Base-by-base conservation (phyloP, 2,888 invertebrate species). In the Chaetogeoica ovagalla region DNA sequence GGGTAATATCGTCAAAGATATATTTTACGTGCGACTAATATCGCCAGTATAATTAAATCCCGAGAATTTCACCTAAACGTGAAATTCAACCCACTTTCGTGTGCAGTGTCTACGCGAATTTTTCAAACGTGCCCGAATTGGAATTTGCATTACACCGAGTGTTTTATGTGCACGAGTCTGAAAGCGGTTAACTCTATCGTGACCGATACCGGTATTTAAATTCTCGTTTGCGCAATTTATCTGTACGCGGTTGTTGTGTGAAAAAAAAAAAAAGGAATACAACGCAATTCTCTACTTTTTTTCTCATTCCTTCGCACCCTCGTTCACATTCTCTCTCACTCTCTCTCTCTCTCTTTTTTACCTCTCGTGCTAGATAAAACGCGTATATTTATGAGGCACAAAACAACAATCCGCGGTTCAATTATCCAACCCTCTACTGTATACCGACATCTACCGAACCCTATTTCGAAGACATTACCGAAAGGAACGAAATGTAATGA, bases 151-250 rank as follows among this genome's bases (percentile, higher is more conserved):
- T 75, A 66, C 63, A 15, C 23, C 23, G 39, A 71, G 21, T 79
- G 70, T 79, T 71, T 71, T 71, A 57, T 71, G 63, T 63, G 37
- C 6, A 39, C 23, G 15, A 43, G 55, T 70, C 30, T 65, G 62
- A 71, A 55, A 70, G 30, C 57, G 63, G 79, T 65, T 77, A 70
- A 62, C 57, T 63, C n/a, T 21, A 7, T 19, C 52, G 3, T 21
- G 69, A 17, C 37, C 60, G 39, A 69, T 69, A 62, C 62, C 19
- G 69, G 77, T 77, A 71, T 79, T 79, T 79, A 79, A 70, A 79
- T 71, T 65, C 79, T 79, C 79, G 71, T 79, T 77, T 79, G 70
- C 62, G 65, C 23, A 79, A 65, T 79, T 79, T 79, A 79, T 79
- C 55, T 23, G 30, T 55, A 21, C 17, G 23, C 17, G 23, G 23